Evolutionary conservation across 2,797 vertebrate species (phyloP).

Genomic region (Sebastes hubbsi): DNA sequence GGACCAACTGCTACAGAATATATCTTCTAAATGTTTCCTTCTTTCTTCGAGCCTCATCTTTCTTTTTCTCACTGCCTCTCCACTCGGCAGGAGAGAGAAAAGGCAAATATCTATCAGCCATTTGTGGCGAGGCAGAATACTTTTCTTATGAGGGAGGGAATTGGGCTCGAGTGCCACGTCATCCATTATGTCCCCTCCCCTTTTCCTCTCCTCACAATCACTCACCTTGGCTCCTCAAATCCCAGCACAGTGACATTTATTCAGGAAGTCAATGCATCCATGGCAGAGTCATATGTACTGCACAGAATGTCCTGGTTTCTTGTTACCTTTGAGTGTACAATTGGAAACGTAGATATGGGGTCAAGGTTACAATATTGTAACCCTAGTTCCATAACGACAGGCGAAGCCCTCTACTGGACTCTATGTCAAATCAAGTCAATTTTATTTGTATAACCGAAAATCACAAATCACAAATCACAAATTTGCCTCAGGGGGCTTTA

Average conservation of each 20-base stretch:
- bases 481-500: too few relatives aligned
- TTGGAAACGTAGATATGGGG: too few relatives aligned
- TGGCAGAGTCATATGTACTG: not conserved
- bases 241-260: conserved; percentile 6
- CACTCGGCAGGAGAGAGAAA: not conserved
- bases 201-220: not conserved
- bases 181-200: not conserved
- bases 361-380: too few relatives aligned
- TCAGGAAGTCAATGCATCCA: not conserved
- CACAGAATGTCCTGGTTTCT: not conserved
- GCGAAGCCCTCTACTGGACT: too few relatives aligned
- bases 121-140: not conserved
- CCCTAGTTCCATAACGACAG: too few relatives aligned
- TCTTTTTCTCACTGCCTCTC: not conserved
- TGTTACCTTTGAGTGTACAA: not conserved
- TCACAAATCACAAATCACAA: too few relatives aligned
- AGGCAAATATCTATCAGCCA: conserved; percentile 2
- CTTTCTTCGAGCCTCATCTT: not conserved
- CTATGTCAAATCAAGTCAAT: too few relatives aligned
- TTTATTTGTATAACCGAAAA: too few relatives aligned
- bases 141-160: not conserved
- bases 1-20: not conserved
- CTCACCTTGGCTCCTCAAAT: not conserved
- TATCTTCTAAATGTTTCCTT: not conserved
- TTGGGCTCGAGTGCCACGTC: not conserved